These are phyloP conservation scores for Echinometra lucunter DNA, from an alignment of 53 echinoderm and acorn worm species.

Conservation along the genomic window DNA sequence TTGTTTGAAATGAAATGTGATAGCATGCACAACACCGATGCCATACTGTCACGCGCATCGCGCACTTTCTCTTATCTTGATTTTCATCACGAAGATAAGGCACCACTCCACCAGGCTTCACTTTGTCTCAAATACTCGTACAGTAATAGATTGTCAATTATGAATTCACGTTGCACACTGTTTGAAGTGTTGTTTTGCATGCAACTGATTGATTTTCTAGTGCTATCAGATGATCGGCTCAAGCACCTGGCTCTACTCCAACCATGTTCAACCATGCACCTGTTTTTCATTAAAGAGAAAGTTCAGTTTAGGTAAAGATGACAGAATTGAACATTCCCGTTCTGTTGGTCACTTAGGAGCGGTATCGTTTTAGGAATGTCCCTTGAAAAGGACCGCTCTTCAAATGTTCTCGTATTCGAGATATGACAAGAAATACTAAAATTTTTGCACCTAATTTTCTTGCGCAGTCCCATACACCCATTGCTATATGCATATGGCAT, in stretches of 20 bases:
- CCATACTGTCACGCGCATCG: not conserved
- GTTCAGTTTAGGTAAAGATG: too few species aligned
- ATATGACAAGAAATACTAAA: too few species aligned
- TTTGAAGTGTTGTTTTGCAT: slow-evolving; percentile 7
- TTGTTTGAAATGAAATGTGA: not conserved
- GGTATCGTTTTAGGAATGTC: too few species aligned
- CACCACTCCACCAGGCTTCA: not conserved
- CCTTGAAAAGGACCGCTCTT: too few species aligned
- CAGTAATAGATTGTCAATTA: slow-evolving; percentile 10
- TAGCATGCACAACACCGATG: not conserved
- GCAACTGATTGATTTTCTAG: not conserved
- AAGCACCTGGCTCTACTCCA: slow-evolving; percentile 40
- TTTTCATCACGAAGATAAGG: slow-evolving; percentile 12
- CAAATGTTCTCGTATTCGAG: too few species aligned
- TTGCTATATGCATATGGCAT: too few species aligned
- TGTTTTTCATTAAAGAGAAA: not conserved
- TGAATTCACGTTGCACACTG: slow-evolving; percentile 33
- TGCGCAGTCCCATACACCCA: too few species aligned
- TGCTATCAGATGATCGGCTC: slow-evolving; percentile 22
- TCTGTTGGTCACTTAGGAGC: too few species aligned
- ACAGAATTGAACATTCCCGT: too few species aligned
- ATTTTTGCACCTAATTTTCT: too few species aligned
- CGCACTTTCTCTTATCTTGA: not conserved
- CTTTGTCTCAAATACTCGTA: not conserved
- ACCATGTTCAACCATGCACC: not conserved